phyloP scores from a whole-genome alignment of 2,888 invertebrate species.

The Xylota sylvarum region DNA sequence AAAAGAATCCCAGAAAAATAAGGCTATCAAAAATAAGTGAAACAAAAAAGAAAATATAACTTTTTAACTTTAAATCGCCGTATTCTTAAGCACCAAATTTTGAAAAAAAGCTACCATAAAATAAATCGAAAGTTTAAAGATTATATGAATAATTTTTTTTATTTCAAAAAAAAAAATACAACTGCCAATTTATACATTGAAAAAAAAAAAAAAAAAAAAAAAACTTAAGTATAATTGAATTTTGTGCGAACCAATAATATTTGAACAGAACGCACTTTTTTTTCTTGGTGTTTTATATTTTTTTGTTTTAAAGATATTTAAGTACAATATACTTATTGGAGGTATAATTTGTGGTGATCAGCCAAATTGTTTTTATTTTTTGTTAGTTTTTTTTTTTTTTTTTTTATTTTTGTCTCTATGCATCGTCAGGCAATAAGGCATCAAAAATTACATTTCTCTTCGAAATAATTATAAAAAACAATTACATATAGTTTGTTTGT shows the following conservation, averaged over 20 bases:
- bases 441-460: constrained; percentile 65
- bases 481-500: constrained; percentile 44
- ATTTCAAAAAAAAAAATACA: constrained; percentile 13
- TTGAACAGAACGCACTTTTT: constrained; percentile 48
- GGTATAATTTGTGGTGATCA: constrained; percentile 28
- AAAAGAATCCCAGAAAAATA: constrained; percentile 47
- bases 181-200: constrained; percentile 16
- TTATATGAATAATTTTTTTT: neutral
- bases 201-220: constrained; percentile 8
- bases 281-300: constrained; percentile 23
- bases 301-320: constrained; percentile 32
- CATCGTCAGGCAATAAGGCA: constrained; percentile 67
- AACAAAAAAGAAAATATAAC: neutral
- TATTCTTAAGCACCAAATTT: constrained; percentile 32
- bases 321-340: constrained; percentile 63
- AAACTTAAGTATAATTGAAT: constrained; percentile 27
- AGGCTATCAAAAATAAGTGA: constrained; percentile 17
- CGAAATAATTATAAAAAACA: constrained; percentile 41
- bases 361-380: constrained; percentile 24
- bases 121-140: neutral
- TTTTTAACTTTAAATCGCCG: neutral
- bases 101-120: constrained; percentile 2
- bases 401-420: constrained; percentile 18
- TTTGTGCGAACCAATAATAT: constrained; percentile 64
- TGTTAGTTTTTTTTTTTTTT: constrained; percentile 9